Percentiles rank a stretch among this genome's conserved stretches.
phyloP scores from a whole-genome alignment of 2,888 invertebrate genomes.

The Epirrhoe tristata region DNA sequence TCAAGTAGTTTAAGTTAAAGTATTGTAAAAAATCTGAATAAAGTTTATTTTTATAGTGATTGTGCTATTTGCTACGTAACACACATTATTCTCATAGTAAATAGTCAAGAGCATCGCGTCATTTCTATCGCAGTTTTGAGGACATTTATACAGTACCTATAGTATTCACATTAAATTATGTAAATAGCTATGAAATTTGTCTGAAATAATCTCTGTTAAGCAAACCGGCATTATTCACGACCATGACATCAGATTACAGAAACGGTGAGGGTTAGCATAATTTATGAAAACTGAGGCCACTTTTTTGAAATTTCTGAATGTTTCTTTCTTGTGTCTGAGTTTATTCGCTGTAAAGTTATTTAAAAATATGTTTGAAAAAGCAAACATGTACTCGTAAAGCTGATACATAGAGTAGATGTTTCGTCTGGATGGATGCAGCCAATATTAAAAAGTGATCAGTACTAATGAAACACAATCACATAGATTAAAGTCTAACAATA shows the following conservation, averaged over 20 bases:
- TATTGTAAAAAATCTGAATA: no score
- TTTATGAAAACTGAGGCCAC: neutral
- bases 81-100: neutral
- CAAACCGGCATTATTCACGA: conserved; percentile 44
- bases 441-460: no score
- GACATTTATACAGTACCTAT: conserved; percentile 1
- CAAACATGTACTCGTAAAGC: neutral
- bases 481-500: neutral
- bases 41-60: no score
- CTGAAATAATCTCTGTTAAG: conserved; percentile 31
- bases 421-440: no score
- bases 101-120: conserved; percentile 7
- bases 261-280: conserved; percentile 18
- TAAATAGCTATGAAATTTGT: conserved; percentile 14
- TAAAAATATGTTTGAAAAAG: neutral
- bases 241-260: conserved; percentile 53
- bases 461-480: no score
- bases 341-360: neutral
- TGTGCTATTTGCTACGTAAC: no score
- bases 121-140: neutral
- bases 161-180: conserved; percentile 16
- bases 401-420: neutral
- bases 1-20: no score
- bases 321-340: neutral
- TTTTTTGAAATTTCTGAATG: neutral